These are phyloP conservation scores for Carabus problematicus DNA, from an alignment of 2,888 invertebrate genomes.

Conservation along the genomic window DNA sequence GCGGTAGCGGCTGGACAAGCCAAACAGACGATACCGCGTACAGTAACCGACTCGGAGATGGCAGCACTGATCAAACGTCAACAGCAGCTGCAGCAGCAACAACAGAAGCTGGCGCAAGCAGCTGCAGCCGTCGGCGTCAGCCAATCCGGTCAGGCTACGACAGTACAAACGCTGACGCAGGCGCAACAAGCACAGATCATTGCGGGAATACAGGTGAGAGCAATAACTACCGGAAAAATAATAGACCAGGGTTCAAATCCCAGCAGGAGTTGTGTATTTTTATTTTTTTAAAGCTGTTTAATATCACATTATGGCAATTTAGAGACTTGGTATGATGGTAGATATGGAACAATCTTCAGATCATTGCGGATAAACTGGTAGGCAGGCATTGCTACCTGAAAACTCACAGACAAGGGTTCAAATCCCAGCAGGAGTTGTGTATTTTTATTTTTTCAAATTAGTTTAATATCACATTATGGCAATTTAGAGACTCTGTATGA, in stretches of 20 bases:
- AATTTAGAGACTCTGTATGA: no score
- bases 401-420: neutral
- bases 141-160: slow-evolving; percentile 49
- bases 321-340: no score
- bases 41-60: slow-evolving; percentile 64
- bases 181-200: slow-evolving; percentile 56
- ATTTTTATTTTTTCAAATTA: neutral
- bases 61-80: slow-evolving; percentile 62
- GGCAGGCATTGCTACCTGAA: no score
- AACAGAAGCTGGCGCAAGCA: slow-evolving; percentile 52
- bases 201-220: slow-evolving; percentile 46
- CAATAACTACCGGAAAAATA: no score
- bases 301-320: no score
- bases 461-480: no score
- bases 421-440: neutral
- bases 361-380: slow-evolving; percentile 50
- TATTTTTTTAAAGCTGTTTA: neutral
- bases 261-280: neutral
- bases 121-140: slow-evolving; percentile 51
- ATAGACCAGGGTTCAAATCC: neutral
- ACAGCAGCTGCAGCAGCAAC: slow-evolving; percentile 54
- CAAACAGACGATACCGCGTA: slow-evolving; percentile 54
- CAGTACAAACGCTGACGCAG: slow-evolving; percentile 54
- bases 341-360: no score
- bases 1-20: slow-evolving; percentile 52